Base-by-base conservation (phyloP, 2,113 vertebrate species). In the Anseranas semipalmata region DNA sequence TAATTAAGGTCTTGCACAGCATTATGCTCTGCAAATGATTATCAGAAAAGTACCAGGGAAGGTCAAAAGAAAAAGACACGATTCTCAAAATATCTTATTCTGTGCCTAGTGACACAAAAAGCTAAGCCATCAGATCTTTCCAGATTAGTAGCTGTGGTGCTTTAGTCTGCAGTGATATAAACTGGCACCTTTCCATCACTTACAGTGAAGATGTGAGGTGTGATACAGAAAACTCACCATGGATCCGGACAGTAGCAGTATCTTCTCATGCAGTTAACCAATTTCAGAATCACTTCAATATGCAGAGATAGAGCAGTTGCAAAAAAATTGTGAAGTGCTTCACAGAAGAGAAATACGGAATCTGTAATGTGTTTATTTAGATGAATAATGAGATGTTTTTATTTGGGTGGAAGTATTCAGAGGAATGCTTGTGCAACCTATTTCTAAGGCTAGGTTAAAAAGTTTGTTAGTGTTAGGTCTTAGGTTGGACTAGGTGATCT, bases 51-150 rank as follows among this genome's bases (percentile, higher is more conserved):
- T 79, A 87, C 25, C 53, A 88, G 30, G 25, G 9, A 76, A 71
- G 71, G 87, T 92, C 90, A 89, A 84, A 94, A 60, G 25, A 77
- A 35, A 77, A 46, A 90, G 58, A 93, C 46, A 83, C 80, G 50
- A 55, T 39, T 95, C 55, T 77, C 37, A 92, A 80, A 93, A 86
- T 84, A 50, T 82, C 33, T 90, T 88, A 60, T 41, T 90, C 76
- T 15, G 4, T 86, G 50, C 78, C 80, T 77, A 81, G 67, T 93
- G 76, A 86, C 68, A 77, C 52, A 75, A 75, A 83, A 90, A 87
- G 85, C 32, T 52, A 73, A 91, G 37, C 48, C 12, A 4, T 73
- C 66, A 79, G 73, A 52, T 48, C 55, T 76, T 87, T 79, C 56
- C 4, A 7, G 28, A 13, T 81, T 77, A 73, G 21, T n/a, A 73